These are phyloP conservation scores for Camponotus floridanus DNA, from an alignment of 1,140 invertebrate genomes.

Conservation along the genomic window DNA sequence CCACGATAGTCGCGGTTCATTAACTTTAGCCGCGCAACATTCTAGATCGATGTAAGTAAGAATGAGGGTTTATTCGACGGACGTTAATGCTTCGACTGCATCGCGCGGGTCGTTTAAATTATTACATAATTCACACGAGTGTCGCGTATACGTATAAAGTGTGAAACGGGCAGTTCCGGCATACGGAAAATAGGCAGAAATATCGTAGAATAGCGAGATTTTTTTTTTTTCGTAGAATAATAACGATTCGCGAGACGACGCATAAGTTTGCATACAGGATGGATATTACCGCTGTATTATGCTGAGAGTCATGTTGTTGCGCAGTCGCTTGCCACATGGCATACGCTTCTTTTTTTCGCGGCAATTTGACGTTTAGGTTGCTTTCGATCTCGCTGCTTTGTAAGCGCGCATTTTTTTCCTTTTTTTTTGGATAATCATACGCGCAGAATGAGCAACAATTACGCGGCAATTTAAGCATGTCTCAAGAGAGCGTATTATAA, in stretches of 20 bases:
- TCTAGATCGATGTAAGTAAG: slow-evolving; percentile 12
- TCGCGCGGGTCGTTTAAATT: slow-evolving; percentile 12
- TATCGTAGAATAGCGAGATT: background rate
- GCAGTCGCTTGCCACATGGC: background rate
- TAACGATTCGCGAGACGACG: background rate
- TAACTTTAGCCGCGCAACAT: slow-evolving; percentile 18
- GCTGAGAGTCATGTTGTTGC: background rate
- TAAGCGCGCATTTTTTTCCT: background rate
- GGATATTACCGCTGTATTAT: slow-evolving; percentile 25
- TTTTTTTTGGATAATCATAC: slow-evolving; percentile 38
- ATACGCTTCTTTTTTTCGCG: background rate
- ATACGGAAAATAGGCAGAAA: background rate
- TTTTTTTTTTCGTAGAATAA: background rate
- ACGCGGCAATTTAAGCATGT: slow-evolving; percentile 47
- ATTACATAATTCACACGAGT: slow-evolving; percentile 26
- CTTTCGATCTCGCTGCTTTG: slow-evolving; percentile 37
- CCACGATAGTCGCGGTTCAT: slow-evolving; percentile 33
- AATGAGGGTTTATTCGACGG: slow-evolving; percentile 20
- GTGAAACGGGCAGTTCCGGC: background rate
- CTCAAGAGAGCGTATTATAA: slow-evolving; percentile 39
- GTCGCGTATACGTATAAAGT: background rate
- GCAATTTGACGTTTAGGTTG: slow-evolving; percentile 28
- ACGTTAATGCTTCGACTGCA: background rate
- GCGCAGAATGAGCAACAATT: slow-evolving; percentile 50
- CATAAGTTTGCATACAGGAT: background rate